Percentiles rank a stretch among this genome's conserved stretches.
Conservation (phyloP, 1,140 invertebrate genomes). For the Meloidogyne chitwoodi region DNA sequence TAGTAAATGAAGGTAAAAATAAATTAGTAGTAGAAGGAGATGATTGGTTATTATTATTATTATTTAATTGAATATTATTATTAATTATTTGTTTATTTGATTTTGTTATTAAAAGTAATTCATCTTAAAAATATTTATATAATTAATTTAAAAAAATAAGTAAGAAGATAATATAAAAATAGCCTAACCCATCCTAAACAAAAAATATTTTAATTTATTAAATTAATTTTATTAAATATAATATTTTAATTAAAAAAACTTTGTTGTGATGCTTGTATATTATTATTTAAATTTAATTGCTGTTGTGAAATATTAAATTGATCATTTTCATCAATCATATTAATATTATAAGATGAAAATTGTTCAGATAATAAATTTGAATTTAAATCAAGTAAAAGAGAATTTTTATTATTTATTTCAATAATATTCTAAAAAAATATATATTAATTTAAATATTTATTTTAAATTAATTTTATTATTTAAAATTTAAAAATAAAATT, state of each 20-base stretch:
- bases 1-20: too few species aligned
- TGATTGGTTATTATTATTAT: too few species aligned
- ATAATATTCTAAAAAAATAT: neutral
- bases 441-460: too few species aligned
- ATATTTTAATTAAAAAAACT: too few species aligned
- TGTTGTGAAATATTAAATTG: neutral
- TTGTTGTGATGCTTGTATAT: neutral
- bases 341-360: neutral
- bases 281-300: neutral
- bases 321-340: neutral
- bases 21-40: neutral
- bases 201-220: neutral
- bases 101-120: neutral
- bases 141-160: too few species aligned
- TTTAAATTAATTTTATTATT: neutral
- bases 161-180: too few species aligned
- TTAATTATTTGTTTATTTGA: too few species aligned
- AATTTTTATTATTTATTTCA: neutral
- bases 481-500: too few species aligned
- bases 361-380: neutral
- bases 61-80: too few species aligned
- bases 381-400: neutral
- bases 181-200: too few species aligned
- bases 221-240: neutral
- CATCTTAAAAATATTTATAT: too few species aligned